Evolutionary conservation across 2,113 vertebrate genomes (phyloP).

Genomic region (Chaetodon trifascialis): DNA sequence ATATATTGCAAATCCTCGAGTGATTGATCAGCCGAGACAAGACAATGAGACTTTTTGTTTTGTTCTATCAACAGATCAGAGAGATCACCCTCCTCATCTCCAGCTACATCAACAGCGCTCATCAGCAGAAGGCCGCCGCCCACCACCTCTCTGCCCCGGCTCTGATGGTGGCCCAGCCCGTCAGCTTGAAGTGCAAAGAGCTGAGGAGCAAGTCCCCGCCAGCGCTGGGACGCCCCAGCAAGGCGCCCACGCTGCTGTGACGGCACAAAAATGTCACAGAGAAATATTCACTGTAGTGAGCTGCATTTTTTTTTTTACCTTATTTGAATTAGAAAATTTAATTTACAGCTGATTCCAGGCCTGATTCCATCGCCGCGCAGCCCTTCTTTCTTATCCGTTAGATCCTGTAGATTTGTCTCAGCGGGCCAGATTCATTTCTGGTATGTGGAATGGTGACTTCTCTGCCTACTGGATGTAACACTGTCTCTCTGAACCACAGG

Average conservation of each 20-base stretch:
- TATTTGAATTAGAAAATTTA: not conserved
- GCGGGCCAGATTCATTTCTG: not conserved
- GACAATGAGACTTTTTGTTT: slow-evolving; percentile 26
- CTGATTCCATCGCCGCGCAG: not conserved
- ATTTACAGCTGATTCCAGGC: not conserved
- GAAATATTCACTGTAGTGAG: not conserved
- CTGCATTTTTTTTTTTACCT: not conserved
- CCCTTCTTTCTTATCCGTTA: not conserved
- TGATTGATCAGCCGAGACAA: not conserved
- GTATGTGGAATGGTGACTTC: not conserved
- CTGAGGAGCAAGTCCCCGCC: slow-evolving; percentile 86
- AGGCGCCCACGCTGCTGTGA: slow-evolving; percentile 94
- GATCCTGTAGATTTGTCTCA: not conserved
- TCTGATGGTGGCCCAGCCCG: slow-evolving; percentile 84
- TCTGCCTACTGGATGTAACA: not conserved
- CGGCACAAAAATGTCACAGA: not conserved
- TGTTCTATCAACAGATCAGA: slow-evolving; percentile 88
- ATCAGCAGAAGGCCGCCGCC: slow-evolving; percentile 90
- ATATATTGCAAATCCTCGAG: no score
- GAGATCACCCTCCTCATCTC: slow-evolving; percentile 95
- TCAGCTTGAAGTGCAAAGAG: slow-evolving; percentile 85
- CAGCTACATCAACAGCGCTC: slow-evolving; percentile 93
- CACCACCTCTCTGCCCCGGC: slow-evolving; percentile 94
- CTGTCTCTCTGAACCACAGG: not conserved
- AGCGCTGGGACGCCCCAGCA: slow-evolving; percentile 88